These are phyloP conservation scores for Bursaphelenchus mucronatus DNA, from an alignment of 1,140 invertebrate genomes.

Conservation along the genomic window DNA sequence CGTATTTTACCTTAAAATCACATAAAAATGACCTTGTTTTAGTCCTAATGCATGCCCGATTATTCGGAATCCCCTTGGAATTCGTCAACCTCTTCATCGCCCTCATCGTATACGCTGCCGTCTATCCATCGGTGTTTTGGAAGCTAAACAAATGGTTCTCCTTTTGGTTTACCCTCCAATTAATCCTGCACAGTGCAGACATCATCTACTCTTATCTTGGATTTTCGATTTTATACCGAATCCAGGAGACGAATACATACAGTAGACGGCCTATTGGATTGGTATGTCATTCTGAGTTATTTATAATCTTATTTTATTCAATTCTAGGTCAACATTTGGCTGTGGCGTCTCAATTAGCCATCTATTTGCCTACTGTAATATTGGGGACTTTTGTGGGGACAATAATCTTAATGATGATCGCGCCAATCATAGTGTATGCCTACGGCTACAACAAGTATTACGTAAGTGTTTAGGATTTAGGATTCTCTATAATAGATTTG, in stretches of 20 bases:
- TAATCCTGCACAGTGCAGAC: constrained; percentile 44
- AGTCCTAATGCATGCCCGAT: constrained; percentile 58
- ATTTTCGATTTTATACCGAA: constrained; percentile 54
- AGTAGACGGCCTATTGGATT: constrained; percentile 53
- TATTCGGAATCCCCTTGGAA: constrained; percentile 59
- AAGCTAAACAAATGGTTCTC: constrained; percentile 51
- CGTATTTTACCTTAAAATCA: background rate
- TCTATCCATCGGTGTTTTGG: constrained; percentile 59
- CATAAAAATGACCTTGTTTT: constrained; percentile 19
- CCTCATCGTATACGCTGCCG: constrained; percentile 47
- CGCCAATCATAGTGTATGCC: constrained; percentile 52
- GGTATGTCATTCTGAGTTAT: constrained; percentile 35
- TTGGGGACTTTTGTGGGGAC: constrained; percentile 40
- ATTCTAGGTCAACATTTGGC: constrained; percentile 45
- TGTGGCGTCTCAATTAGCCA: constrained; percentile 3
- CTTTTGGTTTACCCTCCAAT: constrained; percentile 48
- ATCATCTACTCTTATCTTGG: constrained; percentile 51
- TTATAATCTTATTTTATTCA: constrained; percentile 22
- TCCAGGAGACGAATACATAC: constrained; percentile 58
- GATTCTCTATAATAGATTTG: too few relatives aligned
- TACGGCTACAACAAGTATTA: constrained; percentile 57
- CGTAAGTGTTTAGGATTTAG: constrained; percentile 38
- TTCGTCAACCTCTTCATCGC: constrained; percentile 56
- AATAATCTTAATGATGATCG: constrained; percentile 44
- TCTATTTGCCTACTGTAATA: constrained; percentile 45